Evolutionary conservation across 2,113 vertebrate species (phyloP).

Genomic region (Pithys albifrons): DNA sequence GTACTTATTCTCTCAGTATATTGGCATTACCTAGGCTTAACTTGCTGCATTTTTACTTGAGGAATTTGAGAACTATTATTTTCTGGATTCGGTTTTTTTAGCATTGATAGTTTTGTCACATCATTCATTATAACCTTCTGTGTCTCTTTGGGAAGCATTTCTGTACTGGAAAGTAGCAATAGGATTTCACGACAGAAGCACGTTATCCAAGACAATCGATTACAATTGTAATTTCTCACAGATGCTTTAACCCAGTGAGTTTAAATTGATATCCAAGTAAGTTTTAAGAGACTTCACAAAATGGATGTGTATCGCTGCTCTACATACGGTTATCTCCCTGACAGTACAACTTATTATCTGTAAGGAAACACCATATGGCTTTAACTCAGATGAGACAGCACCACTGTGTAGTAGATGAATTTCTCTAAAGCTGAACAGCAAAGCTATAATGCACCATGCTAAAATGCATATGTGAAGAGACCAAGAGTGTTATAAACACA

Average conservation of each 20-base stretch:
- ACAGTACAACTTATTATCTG: not conserved
- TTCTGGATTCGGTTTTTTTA: not conserved
- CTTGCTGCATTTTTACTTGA: not conserved
- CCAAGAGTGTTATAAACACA: not conserved
- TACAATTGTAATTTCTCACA: conserved; percentile 52
- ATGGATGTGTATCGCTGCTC: not conserved
- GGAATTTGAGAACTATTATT: not conserved
- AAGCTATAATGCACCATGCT: not conserved
- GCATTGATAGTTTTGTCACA: not conserved
- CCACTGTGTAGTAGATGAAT: conserved; percentile 4
- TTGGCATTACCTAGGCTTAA: not conserved
- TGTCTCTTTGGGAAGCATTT: conserved; percentile 27
- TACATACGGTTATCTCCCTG: not conserved
- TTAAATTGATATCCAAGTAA: conserved; percentile 30
- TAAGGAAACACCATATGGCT: conserved; percentile 23
- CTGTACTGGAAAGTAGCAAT: conserved; percentile 14
- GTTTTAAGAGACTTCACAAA: conserved; percentile 13
- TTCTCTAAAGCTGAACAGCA: not conserved
- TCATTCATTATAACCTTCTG: conserved; percentile 5
- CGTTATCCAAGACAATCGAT: conserved; percentile 4
- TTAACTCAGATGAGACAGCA: not conserved
- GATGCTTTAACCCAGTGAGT: not conserved
- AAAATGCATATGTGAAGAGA: conserved; percentile 8
- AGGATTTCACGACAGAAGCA: conserved; percentile 15
- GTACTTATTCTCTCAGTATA: not conserved